Evolutionary conservation across 2,797 vertebrate species (phyloP), one percentile per base, ranked within the genome.

Genomic region (Heliangelus exortis): DNA sequence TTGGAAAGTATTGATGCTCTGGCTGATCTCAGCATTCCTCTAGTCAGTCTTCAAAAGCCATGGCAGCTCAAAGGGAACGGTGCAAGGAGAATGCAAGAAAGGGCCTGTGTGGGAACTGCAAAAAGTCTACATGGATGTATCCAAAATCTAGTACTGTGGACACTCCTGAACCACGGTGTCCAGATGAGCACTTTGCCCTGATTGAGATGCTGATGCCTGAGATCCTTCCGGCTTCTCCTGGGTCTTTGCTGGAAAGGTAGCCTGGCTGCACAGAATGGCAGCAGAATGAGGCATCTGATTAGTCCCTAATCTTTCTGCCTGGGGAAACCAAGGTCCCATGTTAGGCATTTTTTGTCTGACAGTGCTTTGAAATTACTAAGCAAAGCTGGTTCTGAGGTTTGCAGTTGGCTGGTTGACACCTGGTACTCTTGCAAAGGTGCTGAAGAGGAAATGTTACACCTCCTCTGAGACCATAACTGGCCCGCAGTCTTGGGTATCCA

Each of bases 61-160:
- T 0, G 0, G 28, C 63, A 83, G 26, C 57, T 83, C 5, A 0
- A 75, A 69, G 15, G 28, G 55, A 33, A 59, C 0, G 0, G 9
- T 53, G 50, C 26, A 51, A 74, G 10, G 9, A 78, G 43, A 79
- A 47, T 9, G 1, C 36, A 66, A 26, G 26, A 13, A 65, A 93
- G 48, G 19, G 20, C 25, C 45, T 43, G 5, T 10, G 14, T 62
- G 19, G 31, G 47, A 76, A 51, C n/a, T 15, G 15, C 31, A 31
- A 59, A 51, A 71, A 14, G 2, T 45, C 19, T 61, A 0, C 22
- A 12, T 43, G 36, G 13, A 39, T 73, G 3, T 53, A 53, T 21
- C 48, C 6, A n/a, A 76, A 87, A 57, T 8, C 28, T 67, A 11
- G 1, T 5, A 0, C 28, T 67, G 10, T 17, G 45, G 17, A 5